phyloP scores from a whole-genome alignment of 2,888 invertebrate genomes.

The Lucinisca nassula region DNA sequence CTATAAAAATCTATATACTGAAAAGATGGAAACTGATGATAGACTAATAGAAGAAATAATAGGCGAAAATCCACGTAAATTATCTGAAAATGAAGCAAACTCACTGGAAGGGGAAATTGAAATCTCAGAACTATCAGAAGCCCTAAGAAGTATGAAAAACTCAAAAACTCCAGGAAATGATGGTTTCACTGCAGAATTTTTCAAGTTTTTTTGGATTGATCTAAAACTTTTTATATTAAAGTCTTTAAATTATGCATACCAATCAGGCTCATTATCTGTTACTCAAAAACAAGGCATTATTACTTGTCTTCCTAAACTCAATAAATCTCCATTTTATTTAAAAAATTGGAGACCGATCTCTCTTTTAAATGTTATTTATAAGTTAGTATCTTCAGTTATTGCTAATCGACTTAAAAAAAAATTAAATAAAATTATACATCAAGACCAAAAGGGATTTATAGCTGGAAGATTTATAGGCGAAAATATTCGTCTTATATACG shows the following conservation, averaged over 20 bases:
- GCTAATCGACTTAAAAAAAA: too few relatives aligned
- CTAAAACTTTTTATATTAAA: background rate
- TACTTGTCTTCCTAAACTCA: background rate
- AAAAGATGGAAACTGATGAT: background rate
- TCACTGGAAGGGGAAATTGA: background rate
- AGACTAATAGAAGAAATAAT: background rate
- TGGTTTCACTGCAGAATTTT: background rate
- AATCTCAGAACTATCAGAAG: background rate
- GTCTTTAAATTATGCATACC: background rate
- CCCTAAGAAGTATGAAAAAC: background rate
- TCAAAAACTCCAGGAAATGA: background rate
- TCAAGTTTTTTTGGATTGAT: background rate
- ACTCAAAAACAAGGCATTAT: background rate
- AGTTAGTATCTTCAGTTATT: too few relatives aligned
- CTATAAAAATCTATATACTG: background rate
- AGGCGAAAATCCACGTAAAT: background rate
- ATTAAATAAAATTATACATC: too few relatives aligned
- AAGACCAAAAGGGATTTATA: too few relatives aligned
- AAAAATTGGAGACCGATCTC: background rate
- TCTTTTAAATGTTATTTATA: too few relatives aligned
- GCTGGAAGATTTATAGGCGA: too few relatives aligned
- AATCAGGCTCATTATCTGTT: background rate
- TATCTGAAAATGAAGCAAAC: background rate
- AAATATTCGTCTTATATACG: too few relatives aligned
- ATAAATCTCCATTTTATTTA: background rate